These are phyloP conservation scores for Leiothrix lutea DNA, from an alignment of 2,113 vertebrate genomes.

Conservation along the genomic window DNA sequence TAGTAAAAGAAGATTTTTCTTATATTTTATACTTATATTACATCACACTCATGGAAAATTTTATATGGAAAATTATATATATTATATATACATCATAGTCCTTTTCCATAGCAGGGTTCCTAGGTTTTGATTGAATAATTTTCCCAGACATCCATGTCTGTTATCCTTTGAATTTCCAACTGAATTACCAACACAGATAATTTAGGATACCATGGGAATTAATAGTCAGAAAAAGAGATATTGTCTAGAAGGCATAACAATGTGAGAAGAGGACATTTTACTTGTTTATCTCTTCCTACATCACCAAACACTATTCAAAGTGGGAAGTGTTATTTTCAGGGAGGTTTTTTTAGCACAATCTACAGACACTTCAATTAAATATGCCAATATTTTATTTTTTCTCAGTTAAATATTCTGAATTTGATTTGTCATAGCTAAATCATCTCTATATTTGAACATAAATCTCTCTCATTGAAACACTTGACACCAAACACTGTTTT, in stretches of 20 bases:
- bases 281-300: background rate
- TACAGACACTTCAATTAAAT: background rate
- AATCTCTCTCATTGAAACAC: background rate
- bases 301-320: background rate
- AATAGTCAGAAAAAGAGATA: background rate
- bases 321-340: background rate
- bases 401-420: background rate
- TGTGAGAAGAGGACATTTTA: background rate
- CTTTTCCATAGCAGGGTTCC: background rate
- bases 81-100: background rate
- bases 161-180: background rate
- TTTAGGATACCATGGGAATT: background rate
- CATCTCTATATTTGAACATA: background rate
- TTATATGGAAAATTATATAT: background rate
- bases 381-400: background rate
- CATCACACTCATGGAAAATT: background rate
- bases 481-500: background rate
- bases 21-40: background rate
- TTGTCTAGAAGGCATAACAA: background rate
- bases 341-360: background rate
- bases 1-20: background rate
- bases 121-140: background rate
- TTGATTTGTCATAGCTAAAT: background rate
- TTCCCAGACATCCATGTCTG: background rate
- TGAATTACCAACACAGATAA: background rate